phyloP scores from a whole-genome alignment of 2,797 vertebrate genomes.

The Rousettus madagascariensis region DNA sequence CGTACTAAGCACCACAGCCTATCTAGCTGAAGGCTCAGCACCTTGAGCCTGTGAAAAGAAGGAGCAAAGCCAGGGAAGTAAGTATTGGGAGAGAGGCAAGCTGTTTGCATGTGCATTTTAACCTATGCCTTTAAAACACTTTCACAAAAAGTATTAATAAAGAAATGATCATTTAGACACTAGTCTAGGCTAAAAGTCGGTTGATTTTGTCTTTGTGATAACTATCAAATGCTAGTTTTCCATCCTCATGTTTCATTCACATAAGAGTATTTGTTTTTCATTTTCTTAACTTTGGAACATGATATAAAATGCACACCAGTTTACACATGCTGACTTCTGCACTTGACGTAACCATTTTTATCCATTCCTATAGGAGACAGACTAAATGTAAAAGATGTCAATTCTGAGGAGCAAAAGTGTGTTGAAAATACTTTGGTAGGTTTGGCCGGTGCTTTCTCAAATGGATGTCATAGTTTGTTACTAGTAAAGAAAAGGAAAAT shows the following conservation, averaged over 20 bases:
- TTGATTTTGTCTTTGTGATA: constrained; percentile 63
- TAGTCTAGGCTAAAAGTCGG: not conserved
- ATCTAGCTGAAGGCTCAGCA: not conserved
- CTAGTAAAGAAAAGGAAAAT: not conserved
- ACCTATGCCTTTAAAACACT: not conserved
- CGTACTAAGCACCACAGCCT: not conserved
- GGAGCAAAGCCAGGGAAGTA: not conserved
- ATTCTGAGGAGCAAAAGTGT: not conserved
- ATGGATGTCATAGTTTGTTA: constrained; percentile 1
- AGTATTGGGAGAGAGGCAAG: not conserved
- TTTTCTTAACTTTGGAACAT: constrained; percentile 37
- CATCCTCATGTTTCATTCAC: constrained; percentile 40
- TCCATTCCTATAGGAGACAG: not conserved
- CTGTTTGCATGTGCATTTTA: not conserved
- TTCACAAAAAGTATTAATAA: not conserved
- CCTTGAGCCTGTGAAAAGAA: not conserved
- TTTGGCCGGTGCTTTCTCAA: not conserved
- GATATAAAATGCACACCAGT: not conserved
- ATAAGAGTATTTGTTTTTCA: not conserved
- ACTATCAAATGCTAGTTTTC: constrained; percentile 72
- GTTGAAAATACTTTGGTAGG: not conserved
- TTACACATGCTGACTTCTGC: not conserved
- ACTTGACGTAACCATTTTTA: not conserved
- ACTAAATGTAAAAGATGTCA: not conserved
- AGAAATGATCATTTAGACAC: not conserved